These are phyloP conservation scores for Falco columbarius DNA, from an alignment of 2,797 vertebrate species.

Conservation along the genomic window DNA sequence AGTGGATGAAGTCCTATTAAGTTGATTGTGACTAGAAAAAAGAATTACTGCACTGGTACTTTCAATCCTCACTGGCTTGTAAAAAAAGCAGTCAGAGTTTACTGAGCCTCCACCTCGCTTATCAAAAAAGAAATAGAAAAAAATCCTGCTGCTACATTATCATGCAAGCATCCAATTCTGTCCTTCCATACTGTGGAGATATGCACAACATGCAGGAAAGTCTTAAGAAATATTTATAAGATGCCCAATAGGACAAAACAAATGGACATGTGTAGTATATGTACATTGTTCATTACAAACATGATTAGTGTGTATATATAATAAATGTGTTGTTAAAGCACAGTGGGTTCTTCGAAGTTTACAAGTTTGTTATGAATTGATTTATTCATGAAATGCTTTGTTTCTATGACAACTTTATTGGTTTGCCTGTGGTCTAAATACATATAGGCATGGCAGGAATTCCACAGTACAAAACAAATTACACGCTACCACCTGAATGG, in stretches of 20 bases:
- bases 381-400: conserved; percentile 85
- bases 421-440: conserved; percentile 83
- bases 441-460: conserved; percentile 82
- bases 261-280: conserved; percentile 53
- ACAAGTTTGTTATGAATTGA: conserved; percentile 81
- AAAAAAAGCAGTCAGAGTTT: conserved; percentile 15
- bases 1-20: conserved; percentile 35
- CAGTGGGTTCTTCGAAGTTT: conserved; percentile 77
- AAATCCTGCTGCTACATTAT: conserved; percentile 55
- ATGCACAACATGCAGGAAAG: conserved; percentile 35
- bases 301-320: conserved; percentile 70
- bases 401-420: conserved; percentile 86
- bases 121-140: conserved; percentile 52
- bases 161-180: conserved; percentile 61
- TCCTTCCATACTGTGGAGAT: conserved; percentile 49
- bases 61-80: neutral
- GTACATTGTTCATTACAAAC: conserved; percentile 70
- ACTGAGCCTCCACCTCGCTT: neutral
- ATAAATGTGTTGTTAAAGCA: conserved; percentile 71
- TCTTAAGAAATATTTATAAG: conserved; percentile 68
- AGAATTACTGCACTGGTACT: neutral
- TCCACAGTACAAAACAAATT: conserved; percentile 80
- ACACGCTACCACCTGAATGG: conserved; percentile 75
- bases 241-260: conserved; percentile 64
- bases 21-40: conserved; percentile 37